Conservation (phyloP, 2,113 vertebrate genomes). For the Chunga burmeisteri region DNA sequence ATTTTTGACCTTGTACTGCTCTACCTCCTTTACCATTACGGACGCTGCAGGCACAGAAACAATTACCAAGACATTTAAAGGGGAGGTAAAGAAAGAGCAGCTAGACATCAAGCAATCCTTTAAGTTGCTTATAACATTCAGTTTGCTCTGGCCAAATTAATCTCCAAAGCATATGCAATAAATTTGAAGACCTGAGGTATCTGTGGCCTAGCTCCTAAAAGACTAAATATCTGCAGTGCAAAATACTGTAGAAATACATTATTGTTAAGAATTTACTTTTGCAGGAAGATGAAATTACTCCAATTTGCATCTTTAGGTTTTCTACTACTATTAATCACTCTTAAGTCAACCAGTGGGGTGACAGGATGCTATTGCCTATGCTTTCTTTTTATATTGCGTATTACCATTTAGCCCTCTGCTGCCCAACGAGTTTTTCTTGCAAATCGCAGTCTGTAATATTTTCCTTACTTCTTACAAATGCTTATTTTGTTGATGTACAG, state of each 20-base stretch:
- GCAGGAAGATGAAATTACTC: neutral
- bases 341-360: neutral
- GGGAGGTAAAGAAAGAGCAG: neutral
- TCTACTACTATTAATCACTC: neutral
- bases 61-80: slow-evolving; percentile 60
- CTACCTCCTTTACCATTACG: slow-evolving; percentile 49
- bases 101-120: neutral
- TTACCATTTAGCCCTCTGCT: neutral
- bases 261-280: neutral
- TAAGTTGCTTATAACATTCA: neutral
- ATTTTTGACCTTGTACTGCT: slow-evolving; percentile 56
- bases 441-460: neutral
- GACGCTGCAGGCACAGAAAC: slow-evolving; percentile 64
- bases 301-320: neutral
- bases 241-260: neutral
- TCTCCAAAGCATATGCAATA: neutral
- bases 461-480: neutral
- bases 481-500: neutral
- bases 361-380: neutral
- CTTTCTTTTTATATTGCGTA: neutral
- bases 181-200: neutral
- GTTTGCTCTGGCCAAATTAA: neutral
- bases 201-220: neutral
- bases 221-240: neutral
- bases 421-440: neutral